These are phyloP conservation scores for Morus bassanus DNA, from an alignment of 2,797 vertebrate species.

Conservation along the genomic window DNA sequence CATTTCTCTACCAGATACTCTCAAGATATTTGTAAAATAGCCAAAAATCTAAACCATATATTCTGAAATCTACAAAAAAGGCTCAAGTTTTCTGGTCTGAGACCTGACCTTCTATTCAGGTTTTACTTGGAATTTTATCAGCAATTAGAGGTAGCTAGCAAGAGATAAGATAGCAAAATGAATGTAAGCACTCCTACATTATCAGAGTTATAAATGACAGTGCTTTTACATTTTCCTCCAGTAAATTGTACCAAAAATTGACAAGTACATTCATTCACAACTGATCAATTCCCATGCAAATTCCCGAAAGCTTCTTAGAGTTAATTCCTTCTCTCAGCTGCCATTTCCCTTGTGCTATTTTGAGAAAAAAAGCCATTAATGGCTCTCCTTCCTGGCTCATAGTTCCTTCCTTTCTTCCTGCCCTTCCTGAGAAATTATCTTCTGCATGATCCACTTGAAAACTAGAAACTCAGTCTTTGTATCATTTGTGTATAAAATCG, in stretches of 20 bases:
- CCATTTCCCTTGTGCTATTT: conserved; percentile 8
- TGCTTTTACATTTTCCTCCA: not conserved
- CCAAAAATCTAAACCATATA: not conserved
- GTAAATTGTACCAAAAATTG: not conserved
- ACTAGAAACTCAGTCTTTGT: not conserved
- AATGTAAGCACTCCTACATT: not conserved
- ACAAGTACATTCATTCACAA: not conserved
- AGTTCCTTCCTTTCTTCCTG: conserved; percentile 16
- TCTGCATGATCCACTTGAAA: not conserved
- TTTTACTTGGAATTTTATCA: not conserved
- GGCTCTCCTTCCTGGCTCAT: not conserved
- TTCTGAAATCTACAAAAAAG: not conserved
- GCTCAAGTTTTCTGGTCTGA: not conserved
- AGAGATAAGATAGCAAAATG: not conserved
- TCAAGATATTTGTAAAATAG: not conserved
- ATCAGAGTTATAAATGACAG: not conserved
- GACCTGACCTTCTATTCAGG: not conserved
- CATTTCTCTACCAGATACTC: not conserved
- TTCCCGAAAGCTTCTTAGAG: not conserved
- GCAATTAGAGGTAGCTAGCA: not conserved
- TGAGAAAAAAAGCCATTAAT: not conserved
- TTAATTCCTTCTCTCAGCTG: conserved; percentile 12
- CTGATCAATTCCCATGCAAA: not conserved
- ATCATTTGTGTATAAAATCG: not conserved
- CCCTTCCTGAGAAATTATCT: not conserved